phyloP scores from a whole-genome alignment of 2,113 vertebrate genomes.

The Ptilorrhoa leucosticta region DNA sequence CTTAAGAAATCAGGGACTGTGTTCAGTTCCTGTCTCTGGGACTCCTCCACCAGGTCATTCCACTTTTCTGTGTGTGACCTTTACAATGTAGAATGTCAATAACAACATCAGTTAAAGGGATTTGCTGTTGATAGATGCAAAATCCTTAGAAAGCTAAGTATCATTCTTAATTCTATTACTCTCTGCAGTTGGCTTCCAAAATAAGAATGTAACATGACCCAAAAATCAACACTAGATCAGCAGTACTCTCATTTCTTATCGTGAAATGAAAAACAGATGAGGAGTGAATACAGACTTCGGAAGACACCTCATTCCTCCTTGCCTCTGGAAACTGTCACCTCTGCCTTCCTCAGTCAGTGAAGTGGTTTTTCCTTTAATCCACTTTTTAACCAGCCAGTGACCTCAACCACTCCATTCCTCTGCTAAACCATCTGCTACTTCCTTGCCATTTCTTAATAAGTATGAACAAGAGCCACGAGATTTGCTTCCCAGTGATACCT shows the following conservation, averaged over 20 bases:
- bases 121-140: not conserved
- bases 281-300: not conserved
- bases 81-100: not conserved
- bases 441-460: not conserved
- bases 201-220: not conserved
- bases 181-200: not conserved
- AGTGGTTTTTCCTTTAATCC: not conserved
- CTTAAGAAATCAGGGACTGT: not conserved
- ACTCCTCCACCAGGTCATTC: not conserved
- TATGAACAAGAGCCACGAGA: not conserved
- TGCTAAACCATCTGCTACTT: not conserved
- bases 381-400: not conserved
- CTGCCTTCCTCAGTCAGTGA: not conserved
- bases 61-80: not conserved
- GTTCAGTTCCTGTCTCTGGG: not conserved
- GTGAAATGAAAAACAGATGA: not conserved
- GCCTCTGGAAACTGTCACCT: not conserved
- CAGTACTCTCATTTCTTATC: not conserved
- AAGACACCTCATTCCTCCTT: not conserved
- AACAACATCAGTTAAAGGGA: not conserved
- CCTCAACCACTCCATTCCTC: not conserved
- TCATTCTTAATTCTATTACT: not conserved
- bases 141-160: not conserved
- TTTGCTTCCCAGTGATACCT: not conserved
- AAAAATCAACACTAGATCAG: not conserved